Evolutionary conservation across 1,140 invertebrate species (phyloP).

Genomic region (Chrysoperla carnea): DNA sequence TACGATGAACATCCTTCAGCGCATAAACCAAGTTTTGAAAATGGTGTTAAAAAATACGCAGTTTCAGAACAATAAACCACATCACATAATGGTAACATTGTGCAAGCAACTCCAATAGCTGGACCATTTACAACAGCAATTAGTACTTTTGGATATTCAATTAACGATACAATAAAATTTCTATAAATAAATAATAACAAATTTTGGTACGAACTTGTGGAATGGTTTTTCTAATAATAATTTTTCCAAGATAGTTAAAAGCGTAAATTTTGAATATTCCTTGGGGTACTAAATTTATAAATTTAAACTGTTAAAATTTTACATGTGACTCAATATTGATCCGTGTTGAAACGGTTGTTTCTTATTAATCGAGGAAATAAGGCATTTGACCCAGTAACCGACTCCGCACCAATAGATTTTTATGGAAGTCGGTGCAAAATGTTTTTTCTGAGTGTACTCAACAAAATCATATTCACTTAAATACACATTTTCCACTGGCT

Average conservation of each 20-base stretch:
- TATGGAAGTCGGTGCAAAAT: too few relatives aligned
- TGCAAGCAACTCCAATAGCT: conserved; percentile 79
- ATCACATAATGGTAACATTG: conserved; percentile 72
- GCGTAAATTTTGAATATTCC: conserved; percentile 5
- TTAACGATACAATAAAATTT: conserved; percentile 58
- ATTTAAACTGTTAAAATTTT: too few relatives aligned
- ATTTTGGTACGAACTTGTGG: conserved; percentile 11
- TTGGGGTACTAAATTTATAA: conserved; percentile 1
- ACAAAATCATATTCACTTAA: too few relatives aligned
- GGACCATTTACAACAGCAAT: conserved; percentile 84
- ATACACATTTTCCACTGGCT: too few relatives aligned
- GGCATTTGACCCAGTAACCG: too few relatives aligned
- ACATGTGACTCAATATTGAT: too few relatives aligned
- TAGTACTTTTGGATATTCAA: conserved; percentile 77
- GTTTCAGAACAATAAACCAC: conserved; percentile 69
- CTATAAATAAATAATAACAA: conserved; percentile 30
- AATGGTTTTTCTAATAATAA: conserved; percentile 5
- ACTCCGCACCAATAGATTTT: too few relatives aligned
- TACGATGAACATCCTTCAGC: conserved; percentile 74
- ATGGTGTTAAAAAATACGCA: conserved; percentile 75
- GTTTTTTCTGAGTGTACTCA: too few relatives aligned
- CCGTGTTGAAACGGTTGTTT: too few relatives aligned
- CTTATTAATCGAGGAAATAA: too few relatives aligned
- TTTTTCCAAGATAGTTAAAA: not conserved
- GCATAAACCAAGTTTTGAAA: conserved; percentile 57